phyloP scores from a whole-genome alignment of 2,113 vertebrate species.

The Heliornis fulica region DNA sequence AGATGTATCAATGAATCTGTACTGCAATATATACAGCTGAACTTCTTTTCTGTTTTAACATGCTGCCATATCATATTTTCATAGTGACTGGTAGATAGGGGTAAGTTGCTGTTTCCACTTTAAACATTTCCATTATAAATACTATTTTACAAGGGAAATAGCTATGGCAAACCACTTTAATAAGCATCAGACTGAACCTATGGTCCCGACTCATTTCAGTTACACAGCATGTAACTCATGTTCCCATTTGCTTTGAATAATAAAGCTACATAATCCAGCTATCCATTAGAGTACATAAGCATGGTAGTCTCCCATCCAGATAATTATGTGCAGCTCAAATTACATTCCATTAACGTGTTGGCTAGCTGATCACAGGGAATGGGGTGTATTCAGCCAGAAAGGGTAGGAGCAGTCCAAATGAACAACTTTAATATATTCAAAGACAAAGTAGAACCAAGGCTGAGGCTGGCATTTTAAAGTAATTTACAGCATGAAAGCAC shows the following conservation, averaged over 20 bases:
- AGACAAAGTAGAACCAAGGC: neutral
- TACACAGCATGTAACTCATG: conserved; percentile 6
- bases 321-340: conserved; percentile 38
- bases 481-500: rapidly evolving
- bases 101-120: neutral
- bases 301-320: conserved; percentile 18
- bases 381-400: neutral
- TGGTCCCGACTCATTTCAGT: neutral
- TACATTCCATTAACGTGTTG: conserved; percentile 8
- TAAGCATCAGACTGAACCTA: neutral
- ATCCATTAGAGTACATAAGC: neutral
- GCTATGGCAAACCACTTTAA: neutral
- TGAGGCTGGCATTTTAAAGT: neutral
- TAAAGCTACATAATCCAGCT: conserved; percentile 29
- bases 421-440: neutral
- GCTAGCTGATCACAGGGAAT: neutral
- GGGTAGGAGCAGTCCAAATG: neutral
- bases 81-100: neutral
- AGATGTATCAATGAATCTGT: neutral
- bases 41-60: neutral
- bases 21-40: neutral
- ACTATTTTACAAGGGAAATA: neutral
- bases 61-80: neutral
- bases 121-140: neutral
- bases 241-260: conserved; percentile 38